These are phyloP conservation scores for Nycticebus coucang DNA, from an alignment of 2,113 vertebrate species.

Conservation along the genomic window DNA sequence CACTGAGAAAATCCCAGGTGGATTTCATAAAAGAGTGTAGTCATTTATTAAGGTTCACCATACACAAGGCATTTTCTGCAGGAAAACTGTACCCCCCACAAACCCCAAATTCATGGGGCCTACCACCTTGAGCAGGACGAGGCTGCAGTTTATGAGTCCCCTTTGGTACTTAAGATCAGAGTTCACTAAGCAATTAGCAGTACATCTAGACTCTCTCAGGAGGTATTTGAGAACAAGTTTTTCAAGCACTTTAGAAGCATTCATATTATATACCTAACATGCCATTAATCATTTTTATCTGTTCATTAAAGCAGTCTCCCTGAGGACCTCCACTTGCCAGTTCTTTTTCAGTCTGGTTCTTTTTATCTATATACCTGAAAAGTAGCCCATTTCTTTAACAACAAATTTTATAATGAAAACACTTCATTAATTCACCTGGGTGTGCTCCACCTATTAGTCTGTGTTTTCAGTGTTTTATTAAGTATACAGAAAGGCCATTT, in stretches of 20 bases:
- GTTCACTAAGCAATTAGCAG: constrained; percentile 65
- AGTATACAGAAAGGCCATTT: neutral
- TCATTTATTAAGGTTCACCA: neutral
- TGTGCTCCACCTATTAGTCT: neutral
- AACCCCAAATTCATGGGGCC: neutral
- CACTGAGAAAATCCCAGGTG: neutral
- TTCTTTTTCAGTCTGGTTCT: constrained; percentile 19
- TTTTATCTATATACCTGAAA: constrained; percentile 57
- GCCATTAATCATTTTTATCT: constrained; percentile 77
- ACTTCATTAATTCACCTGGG: constrained; percentile 52
- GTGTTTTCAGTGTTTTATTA: constrained; percentile 41
- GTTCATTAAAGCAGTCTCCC: constrained; percentile 73
- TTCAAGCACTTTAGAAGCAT: constrained; percentile 57
- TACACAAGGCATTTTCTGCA: neutral
- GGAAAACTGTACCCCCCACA: neutral
- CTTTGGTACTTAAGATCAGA: constrained; percentile 1
- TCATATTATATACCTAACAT: constrained; percentile 64
- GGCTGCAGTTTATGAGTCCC: neutral
- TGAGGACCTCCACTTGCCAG: neutral
- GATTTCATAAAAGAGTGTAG: neutral
- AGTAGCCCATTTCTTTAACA: constrained; percentile 32
- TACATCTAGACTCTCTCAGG: constrained; percentile 42
- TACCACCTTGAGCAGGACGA: neutral
- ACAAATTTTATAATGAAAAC: constrained; percentile 66
- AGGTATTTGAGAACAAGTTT: constrained; percentile 59